Evolutionary conservation across 2,888 invertebrate species (phyloP).

Genomic region (Eucera pruinosa): DNA sequence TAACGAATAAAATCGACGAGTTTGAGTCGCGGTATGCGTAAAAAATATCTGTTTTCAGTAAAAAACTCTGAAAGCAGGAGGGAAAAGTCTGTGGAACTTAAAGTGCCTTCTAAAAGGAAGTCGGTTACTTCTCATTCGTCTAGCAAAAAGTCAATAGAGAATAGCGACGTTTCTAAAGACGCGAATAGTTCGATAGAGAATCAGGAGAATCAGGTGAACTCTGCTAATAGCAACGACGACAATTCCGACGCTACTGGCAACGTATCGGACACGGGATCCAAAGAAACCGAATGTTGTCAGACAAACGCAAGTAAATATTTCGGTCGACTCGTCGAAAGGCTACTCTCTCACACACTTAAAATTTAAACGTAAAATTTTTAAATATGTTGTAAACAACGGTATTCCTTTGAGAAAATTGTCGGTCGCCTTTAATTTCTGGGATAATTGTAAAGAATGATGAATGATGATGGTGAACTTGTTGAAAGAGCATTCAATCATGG

Average conservation of each 20-base stretch:
- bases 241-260: conserved; percentile 36
- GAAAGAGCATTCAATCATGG: no score
- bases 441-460: no score
- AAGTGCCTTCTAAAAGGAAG: conserved; percentile 78
- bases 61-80: conserved; percentile 76
- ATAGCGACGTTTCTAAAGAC: conserved; percentile 64
- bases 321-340: no score
- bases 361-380: no score
- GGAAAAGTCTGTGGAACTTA: conserved; percentile 70
- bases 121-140: conserved; percentile 55
- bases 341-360: no score
- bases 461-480: no score
- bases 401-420: no score
- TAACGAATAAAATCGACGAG: background rate
- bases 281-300: conserved; percentile 38
- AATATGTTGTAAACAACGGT: no score
- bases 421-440: no score
- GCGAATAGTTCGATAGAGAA: conserved; percentile 76
- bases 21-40: background rate
- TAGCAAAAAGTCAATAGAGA: conserved; percentile 62
- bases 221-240: conserved; percentile 71
- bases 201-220: conserved; percentile 81
- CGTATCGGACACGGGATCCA: conserved; percentile 36
- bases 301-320: conserved; percentile 42
- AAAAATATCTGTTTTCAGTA: conserved; percentile 61